Conservation (phyloP, 2,797 vertebrate genomes). For the Ataeniobius toweri region DNA sequence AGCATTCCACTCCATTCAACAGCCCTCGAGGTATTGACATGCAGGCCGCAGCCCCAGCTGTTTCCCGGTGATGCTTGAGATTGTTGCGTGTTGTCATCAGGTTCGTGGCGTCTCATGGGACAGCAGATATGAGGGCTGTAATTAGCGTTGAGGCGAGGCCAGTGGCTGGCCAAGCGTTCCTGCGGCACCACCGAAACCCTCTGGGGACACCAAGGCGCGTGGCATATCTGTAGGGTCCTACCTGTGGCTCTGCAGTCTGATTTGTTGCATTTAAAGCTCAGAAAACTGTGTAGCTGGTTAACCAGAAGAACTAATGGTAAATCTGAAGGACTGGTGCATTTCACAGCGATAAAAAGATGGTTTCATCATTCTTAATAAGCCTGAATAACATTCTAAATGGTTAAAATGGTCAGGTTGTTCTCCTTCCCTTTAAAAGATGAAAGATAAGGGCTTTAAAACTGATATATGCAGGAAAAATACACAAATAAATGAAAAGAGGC, state of each 20-base stretch:
- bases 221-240: conserved; percentile 67
- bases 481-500: neutral
- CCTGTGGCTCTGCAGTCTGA: conserved; percentile 57
- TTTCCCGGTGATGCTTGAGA: conserved; percentile 58
- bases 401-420: neutral
- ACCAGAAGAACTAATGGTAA: neutral
- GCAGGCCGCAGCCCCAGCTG: conserved; percentile 68
- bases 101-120: conserved; percentile 54
- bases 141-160: conserved; percentile 67
- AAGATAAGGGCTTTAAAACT: neutral
- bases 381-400: neutral
- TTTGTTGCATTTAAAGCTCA: conserved; percentile 4
- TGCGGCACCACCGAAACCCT: conserved; percentile 27
- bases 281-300: neutral
- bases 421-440: neutral
- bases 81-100: conserved; percentile 62
- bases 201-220: conserved; percentile 62
- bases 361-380: neutral
- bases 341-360: neutral
- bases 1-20: conserved; percentile 7
- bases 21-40: conserved; percentile 45
- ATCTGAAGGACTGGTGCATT: neutral
- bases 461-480: neutral
- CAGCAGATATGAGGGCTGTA: conserved; percentile 63
- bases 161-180: conserved; percentile 45